phyloP scores from a whole-genome alignment of 2,113 vertebrate genomes.

The Pagrus major region DNA sequence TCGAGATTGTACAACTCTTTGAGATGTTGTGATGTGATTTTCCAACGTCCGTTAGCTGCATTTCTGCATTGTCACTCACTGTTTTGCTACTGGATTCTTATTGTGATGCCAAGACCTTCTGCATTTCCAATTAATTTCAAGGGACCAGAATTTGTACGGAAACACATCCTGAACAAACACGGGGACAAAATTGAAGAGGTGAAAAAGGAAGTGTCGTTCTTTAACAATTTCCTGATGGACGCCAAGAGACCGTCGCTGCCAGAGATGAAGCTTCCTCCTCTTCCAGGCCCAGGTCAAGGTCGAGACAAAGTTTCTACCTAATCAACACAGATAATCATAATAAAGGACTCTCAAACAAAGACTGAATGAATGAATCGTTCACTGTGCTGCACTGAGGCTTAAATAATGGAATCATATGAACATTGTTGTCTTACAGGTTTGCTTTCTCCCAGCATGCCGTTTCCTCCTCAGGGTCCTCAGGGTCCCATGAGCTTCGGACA shows the following conservation, averaged over 20 bases:
- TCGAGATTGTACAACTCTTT: background rate
- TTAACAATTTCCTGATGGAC: slow-evolving; percentile 94
- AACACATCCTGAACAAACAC: slow-evolving; percentile 95
- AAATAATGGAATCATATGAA: background rate
- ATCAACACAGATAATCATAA: background rate
- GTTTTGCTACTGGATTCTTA: background rate
- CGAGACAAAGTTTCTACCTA: background rate
- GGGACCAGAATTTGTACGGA: slow-evolving; percentile 95
- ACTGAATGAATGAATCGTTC: background rate
- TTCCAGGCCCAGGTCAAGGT: slow-evolving; percentile 89
- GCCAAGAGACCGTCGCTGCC: slow-evolving; percentile 91
- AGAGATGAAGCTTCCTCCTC: slow-evolving; percentile 91
- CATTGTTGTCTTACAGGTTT: slow-evolving; percentile 52
- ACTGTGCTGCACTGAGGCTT: background rate
- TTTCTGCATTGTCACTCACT: background rate
- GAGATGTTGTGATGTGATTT: background rate
- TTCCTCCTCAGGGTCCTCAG: slow-evolving; percentile 90
- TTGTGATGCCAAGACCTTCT: background rate
- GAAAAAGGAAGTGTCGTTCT: slow-evolving; percentile 93
- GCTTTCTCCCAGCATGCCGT: slow-evolving; percentile 87
- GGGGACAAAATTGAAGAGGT: slow-evolving; percentile 95
- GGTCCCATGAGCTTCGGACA: slow-evolving; percentile 91
- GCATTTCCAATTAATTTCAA: slow-evolving; percentile 58
- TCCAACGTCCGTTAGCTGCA: background rate
- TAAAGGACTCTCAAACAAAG: background rate